Evolutionary conservation across 2,113 vertebrate genomes (phyloP).

Genomic region (Paracanthobrama guichenoti): DNA sequence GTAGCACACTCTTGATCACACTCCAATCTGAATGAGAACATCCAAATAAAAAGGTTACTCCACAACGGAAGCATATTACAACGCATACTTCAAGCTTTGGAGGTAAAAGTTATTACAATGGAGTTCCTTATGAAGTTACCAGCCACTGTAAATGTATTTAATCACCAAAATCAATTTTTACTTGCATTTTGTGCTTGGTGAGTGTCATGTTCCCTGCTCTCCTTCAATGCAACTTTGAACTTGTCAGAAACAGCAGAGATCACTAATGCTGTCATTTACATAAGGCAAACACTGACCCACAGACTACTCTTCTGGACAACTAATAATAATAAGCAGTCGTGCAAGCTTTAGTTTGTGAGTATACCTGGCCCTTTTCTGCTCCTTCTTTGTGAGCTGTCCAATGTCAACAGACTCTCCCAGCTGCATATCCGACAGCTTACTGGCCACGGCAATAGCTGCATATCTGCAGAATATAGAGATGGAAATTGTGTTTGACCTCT

Average conservation of each 20-base stretch:
- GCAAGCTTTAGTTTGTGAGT: neutral
- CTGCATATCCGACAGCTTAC: constrained; percentile 93
- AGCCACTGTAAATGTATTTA: neutral
- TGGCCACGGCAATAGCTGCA: constrained; percentile 94
- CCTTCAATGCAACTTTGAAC: neutral
- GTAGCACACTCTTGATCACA: constrained; percentile 94
- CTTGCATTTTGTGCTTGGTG: neutral
- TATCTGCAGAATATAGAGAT: constrained; percentile 75
- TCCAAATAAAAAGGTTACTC: neutral
- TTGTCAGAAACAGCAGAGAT: neutral
- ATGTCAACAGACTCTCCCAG: constrained; percentile 95
- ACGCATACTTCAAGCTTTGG: too few species aligned
- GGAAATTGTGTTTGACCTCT: neutral
- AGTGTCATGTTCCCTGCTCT: neutral
- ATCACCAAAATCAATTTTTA: neutral
- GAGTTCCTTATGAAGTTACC: neutral
- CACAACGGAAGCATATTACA: neutral
- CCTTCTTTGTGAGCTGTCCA: constrained; percentile 90
- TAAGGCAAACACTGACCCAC: neutral
- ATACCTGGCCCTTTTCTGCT: constrained; percentile 90
- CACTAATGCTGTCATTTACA: neutral
- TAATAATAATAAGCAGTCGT: neutral
- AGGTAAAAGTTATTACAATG: constrained; percentile 2
- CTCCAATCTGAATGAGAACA: constrained; percentile 80
- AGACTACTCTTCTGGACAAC: neutral